These are phyloP conservation scores for Tetramorium alpestre DNA, from an alignment of 1,140 invertebrate species.

Conservation along the genomic window DNA sequence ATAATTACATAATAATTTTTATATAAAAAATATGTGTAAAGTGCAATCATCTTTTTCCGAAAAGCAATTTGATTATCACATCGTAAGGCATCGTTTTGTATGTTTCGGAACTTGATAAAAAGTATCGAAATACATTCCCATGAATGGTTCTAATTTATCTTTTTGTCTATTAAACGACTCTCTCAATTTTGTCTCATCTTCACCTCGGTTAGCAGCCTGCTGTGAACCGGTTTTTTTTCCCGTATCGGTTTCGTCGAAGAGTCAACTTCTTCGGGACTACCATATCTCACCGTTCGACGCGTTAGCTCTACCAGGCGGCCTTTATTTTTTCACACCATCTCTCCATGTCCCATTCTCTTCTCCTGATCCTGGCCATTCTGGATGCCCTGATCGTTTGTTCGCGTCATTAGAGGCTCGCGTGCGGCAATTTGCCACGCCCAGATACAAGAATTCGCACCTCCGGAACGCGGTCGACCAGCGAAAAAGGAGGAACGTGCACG, in stretches of 20 bases:
- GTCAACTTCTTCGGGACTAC: constrained; percentile 9
- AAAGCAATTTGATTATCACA: background rate
- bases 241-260: constrained; percentile 27
- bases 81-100: background rate
- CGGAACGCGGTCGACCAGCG: constrained; percentile 58
- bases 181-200: constrained; percentile 40
- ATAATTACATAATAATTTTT: background rate
- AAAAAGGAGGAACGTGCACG: constrained; percentile 48
- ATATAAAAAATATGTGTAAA: background rate
- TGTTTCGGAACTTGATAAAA: constrained; percentile 2
- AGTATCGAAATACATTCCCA: background rate
- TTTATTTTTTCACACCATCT: constrained; percentile 66
- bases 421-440: constrained; percentile 83
- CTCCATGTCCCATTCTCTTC: constrained; percentile 23
- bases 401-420: constrained; percentile 80
- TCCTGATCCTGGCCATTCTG: constrained; percentile 53
- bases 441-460: constrained; percentile 81
- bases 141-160: constrained; percentile 5
- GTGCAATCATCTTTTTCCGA: background rate
- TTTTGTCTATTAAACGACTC: constrained; percentile 12
- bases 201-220: background rate
- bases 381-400: constrained; percentile 75
- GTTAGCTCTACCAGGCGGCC: background rate
- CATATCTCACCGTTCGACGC: constrained; percentile 53
- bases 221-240: constrained; percentile 46